These are phyloP conservation scores for Drosophila yooni DNA, from an alignment of 2,888 invertebrate genomes.

Conservation along the genomic window DNA sequence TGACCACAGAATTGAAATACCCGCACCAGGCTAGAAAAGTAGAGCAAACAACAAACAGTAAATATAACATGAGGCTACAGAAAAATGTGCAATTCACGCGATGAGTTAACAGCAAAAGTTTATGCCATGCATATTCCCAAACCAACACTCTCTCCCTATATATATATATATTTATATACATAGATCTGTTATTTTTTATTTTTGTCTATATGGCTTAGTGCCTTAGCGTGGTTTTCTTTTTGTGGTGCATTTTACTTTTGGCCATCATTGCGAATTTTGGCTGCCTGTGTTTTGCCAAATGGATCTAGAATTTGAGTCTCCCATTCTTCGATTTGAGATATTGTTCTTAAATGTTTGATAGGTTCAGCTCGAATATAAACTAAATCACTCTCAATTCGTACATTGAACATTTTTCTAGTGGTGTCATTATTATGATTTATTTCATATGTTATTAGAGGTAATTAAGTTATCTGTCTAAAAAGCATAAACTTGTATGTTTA, in stretches of 20 bases:
- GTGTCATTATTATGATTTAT: neutral
- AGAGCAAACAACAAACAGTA: conserved; percentile 15
- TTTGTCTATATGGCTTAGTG: neutral
- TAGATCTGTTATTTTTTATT: neutral
- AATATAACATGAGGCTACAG: conserved; percentile 14
- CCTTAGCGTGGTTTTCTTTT: neutral
- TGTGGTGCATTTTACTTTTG: neutral
- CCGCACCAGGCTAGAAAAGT: neutral
- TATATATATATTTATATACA: neutral
- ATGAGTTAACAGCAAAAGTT: conserved; percentile 74
- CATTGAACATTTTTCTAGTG: neutral
- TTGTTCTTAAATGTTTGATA: neutral
- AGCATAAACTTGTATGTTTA: neutral
- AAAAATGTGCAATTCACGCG: conserved; percentile 70
- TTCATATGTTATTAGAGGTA: neutral
- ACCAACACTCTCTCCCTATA: neutral
- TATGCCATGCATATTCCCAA: conserved; percentile 40
- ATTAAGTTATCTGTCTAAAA: neutral
- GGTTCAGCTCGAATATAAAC: neutral
- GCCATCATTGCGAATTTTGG: neutral
- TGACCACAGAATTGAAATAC: neutral
- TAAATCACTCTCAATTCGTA: neutral
- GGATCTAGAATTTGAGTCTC: neutral
- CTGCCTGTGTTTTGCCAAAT: neutral
- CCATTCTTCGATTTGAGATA: neutral